Evolutionary conservation across 2,888 invertebrate genomes (phyloP), one percentile per base, ranked within the genome.

Genomic region (Antitype chi): DNA sequence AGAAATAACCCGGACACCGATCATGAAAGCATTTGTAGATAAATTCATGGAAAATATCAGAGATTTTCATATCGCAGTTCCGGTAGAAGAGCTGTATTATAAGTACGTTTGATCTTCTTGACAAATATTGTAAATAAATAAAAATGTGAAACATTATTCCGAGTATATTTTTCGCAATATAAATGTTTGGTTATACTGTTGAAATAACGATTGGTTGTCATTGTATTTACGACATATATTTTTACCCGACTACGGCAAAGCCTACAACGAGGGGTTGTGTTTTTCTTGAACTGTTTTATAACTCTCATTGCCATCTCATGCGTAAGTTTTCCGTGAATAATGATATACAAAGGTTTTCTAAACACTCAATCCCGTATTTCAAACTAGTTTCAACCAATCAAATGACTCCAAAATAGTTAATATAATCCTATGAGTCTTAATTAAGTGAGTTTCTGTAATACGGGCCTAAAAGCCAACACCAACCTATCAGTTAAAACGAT

Each of bases 41-140:
- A 81, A 82, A 66, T 49, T 81, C 5, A 81, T 81, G 81, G 72
- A 69, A 32, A 81, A 72, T 32, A 1, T 82, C 2, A 69, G 72
- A 55, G 43, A 70, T 69, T 77, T 82, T 43, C 82, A 81, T 47
- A 57, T 62, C 20, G 78, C 78, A 5, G 13, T 77, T 0, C 78
- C 81, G 1, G 72, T 81, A 32, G 82, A 82, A 66, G 78, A 81
- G 15, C 43, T 81, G n/a, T 81, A 81, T 72, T 81, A 81, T 53
- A 81, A 71, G 55, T 77, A 81, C 2, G 82, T 72, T 25, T 81
- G 32, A 60, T 55, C 6, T 25, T 53, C 20, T 23, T 28, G 17
- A 38, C 11, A 49, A 59, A 66, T 38, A n/a, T n/a, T 59, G 32
- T 59, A 79, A 67, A 74, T 57, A 62, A 80, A 55, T 49, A 28